Conservation (phyloP, 2,797 vertebrate genomes). For the Pseudocheirus occidentalis region DNA sequence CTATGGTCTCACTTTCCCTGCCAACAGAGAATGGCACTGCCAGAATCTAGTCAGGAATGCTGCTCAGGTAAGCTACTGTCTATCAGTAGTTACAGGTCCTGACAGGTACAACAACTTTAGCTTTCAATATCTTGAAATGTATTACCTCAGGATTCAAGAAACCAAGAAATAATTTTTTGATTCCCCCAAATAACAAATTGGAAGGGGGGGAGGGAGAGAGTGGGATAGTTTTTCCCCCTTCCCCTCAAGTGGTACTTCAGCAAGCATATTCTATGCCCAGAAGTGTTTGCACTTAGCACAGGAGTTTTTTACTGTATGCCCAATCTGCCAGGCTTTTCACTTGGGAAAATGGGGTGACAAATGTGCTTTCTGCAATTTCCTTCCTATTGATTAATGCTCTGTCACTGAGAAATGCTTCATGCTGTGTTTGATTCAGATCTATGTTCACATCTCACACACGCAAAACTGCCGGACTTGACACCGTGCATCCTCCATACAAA, state of each 20-base stretch:
- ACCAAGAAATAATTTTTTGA: constrained; percentile 25
- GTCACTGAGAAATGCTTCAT: constrained; percentile 62
- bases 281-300: constrained; percentile 47
- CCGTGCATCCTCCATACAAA: constrained; percentile 50
- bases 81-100: constrained; percentile 38
- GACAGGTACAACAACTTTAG: constrained; percentile 54
- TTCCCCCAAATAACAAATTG: neutral
- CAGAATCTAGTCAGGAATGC: constrained; percentile 3
- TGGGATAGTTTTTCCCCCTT: neutral
- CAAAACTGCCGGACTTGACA: constrained; percentile 51
- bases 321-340: constrained; percentile 68
- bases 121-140: constrained; percentile 10
- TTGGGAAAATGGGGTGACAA: constrained; percentile 63
- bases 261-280: neutral
- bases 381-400: constrained; percentile 67
- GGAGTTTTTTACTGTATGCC: constrained; percentile 11
- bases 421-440: constrained; percentile 73
- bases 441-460: constrained; percentile 56
- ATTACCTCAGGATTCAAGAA: constrained; percentile 42
- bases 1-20: constrained; percentile 4
- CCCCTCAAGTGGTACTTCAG: neutral
- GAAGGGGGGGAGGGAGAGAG: neutral
- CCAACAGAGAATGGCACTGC: constrained; percentile 26
- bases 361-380: constrained; percentile 64
- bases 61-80: neutral